phyloP scores from a whole-genome alignment of 1,140 invertebrate species.

The Drosophila simulans region DNA sequence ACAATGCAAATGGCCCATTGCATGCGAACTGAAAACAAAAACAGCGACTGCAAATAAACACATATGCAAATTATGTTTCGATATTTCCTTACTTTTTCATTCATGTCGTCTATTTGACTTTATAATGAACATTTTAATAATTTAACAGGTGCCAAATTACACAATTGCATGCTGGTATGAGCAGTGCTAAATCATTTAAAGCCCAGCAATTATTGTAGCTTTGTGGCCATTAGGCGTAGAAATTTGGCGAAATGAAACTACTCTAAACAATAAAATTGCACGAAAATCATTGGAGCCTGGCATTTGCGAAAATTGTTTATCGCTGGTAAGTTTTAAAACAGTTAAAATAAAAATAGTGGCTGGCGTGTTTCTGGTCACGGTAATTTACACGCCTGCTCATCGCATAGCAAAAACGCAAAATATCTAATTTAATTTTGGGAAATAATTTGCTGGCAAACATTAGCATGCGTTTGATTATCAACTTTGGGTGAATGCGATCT shows the following conservation, averaged over 20 bases:
- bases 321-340: not conserved
- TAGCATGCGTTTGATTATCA: not conserved
- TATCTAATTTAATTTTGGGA: conserved; percentile 1
- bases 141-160: conserved; percentile 46
- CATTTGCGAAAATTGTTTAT: not conserved
- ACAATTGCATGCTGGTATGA: conserved; percentile 23
- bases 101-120: conserved; percentile 62
- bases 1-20: conserved; percentile 31
- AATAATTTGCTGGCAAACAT: conserved; percentile 4
- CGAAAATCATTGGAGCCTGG: not conserved
- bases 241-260: conserved; percentile 7
- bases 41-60: conserved; percentile 34
- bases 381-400: not conserved
- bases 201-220: conserved; percentile 44
- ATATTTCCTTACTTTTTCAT: conserved; percentile 23
- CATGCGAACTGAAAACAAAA: conserved; percentile 23
- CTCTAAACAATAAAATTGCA: not conserved
- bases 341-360: not conserved
- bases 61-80: conserved; percentile 65
- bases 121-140: conserved; percentile 79
- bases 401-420: not conserved
- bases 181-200: conserved; percentile 53
- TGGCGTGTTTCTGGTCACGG: not conserved
- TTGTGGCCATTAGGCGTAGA: conserved; percentile 7
- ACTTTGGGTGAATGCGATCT: not conserved